Evolutionary conservation across 2,888 invertebrate species (phyloP).

Genomic region (Galeruca laticollis): DNA sequence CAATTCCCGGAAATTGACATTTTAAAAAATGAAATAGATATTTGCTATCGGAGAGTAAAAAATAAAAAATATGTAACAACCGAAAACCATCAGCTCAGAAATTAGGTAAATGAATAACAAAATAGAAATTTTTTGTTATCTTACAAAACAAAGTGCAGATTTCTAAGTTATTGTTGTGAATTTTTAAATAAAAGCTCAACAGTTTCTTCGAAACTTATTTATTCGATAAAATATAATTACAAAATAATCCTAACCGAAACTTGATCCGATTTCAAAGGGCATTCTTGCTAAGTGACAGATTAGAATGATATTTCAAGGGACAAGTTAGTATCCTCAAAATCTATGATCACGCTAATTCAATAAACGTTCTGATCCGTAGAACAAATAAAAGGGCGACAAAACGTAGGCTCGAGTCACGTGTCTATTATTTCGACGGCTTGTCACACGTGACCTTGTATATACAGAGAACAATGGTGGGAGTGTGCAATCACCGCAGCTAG

Average conservation of each 20-base stretch:
- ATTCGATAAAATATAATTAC: neutral
- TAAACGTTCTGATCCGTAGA: constrained; percentile 61
- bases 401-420: constrained; percentile 49
- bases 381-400: constrained; percentile 58
- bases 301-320: constrained; percentile 58
- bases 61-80: no score
- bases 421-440: constrained; percentile 43
- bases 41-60: no score
- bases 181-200: no score
- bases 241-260: constrained; percentile 29
- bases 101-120: no score
- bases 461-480: constrained; percentile 30
- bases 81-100: no score
- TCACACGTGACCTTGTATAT: constrained; percentile 44
- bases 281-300: constrained; percentile 50
- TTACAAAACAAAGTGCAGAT: no score
- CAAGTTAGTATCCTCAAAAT: constrained; percentile 42
- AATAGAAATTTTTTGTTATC: no score
- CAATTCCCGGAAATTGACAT: no score
- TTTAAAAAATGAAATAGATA: no score
- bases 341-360: constrained; percentile 63
- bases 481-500: constrained; percentile 31
- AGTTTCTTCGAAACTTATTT: no score
- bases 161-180: no score
- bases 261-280: constrained; percentile 39